Evolutionary conservation across 2,888 invertebrate species (phyloP).

Genomic region (Parnassius smintheus): DNA sequence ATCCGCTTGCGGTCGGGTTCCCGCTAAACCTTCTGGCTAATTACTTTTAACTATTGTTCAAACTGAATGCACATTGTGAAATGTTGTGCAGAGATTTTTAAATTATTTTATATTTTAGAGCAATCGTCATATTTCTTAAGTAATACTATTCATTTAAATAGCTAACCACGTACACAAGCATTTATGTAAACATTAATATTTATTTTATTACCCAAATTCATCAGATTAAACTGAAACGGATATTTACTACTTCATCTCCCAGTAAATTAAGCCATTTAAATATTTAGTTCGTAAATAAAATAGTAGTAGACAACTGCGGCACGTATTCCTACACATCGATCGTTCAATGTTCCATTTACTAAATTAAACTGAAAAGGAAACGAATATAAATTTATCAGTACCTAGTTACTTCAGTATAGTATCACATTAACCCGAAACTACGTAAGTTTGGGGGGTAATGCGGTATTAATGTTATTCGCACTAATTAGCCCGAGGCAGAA

Average conservation of each 20-base stretch:
- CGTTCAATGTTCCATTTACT: not conserved
- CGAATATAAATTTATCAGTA: slow-evolving; percentile 22
- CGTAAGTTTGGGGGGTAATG: slow-evolving; percentile 52
- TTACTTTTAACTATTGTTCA: too few species aligned
- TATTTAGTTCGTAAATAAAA: slow-evolving; percentile 15
- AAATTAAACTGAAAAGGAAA: slow-evolving; percentile 18
- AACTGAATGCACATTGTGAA: too few species aligned
- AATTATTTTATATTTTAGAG: too few species aligned
- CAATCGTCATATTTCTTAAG: too few species aligned
- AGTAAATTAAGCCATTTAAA: slow-evolving; percentile 14
- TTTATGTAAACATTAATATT: too few species aligned
- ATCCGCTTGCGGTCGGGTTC: too few species aligned
- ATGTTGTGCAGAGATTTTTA: too few species aligned
- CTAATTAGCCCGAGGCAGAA: slow-evolving; percentile 60
- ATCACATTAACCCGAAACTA: slow-evolving; percentile 27
- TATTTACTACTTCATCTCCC: not conserved
- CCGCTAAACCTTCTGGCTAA: too few species aligned
- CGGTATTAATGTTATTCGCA: slow-evolving; percentile 65
- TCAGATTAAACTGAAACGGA: not conserved
- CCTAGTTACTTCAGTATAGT: slow-evolving; percentile 11
- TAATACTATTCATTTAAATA: too few species aligned
- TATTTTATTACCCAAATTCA: too few species aligned
- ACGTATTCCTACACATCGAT: slow-evolving; percentile 11
- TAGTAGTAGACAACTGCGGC: slow-evolving; percentile 4
- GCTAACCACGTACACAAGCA: too few species aligned